Percentiles rank a stretch among this genome's conserved stretches.
Conservation (phyloP, 2,113 vertebrate species). For the Tinamus guttatus region DNA sequence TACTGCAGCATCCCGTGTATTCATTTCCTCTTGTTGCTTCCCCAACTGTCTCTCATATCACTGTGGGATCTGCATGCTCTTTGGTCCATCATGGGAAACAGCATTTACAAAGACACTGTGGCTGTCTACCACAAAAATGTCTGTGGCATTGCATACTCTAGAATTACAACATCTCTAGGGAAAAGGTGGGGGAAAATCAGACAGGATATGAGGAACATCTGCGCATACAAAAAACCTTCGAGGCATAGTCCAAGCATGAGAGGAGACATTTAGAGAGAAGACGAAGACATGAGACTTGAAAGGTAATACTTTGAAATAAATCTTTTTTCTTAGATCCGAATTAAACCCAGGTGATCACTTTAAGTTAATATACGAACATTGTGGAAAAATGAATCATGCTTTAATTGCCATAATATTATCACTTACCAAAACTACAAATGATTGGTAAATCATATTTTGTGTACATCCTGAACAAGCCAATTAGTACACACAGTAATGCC, state of each 20-base stretch:
- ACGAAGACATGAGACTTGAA: constrained; percentile 38
- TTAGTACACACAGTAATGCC: constrained; percentile 56
- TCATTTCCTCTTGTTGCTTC: not conserved
- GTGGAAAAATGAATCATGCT: constrained; percentile 69
- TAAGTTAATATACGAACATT: constrained; percentile 49
- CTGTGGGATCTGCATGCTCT: fast-evolving
- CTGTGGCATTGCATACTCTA: constrained; percentile 41
- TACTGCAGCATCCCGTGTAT: not conserved
- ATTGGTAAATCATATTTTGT: constrained; percentile 67
- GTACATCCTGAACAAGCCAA: constrained; percentile 68
- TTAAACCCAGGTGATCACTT: constrained; percentile 73
- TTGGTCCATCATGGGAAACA: constrained; percentile 11
- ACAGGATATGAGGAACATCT: constrained; percentile 44
- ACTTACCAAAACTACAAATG: constrained; percentile 66
- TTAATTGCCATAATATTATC: constrained; percentile 71
- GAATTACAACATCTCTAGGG: constrained; percentile 67
- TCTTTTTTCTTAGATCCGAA: constrained; percentile 60
- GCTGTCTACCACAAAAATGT: constrained; percentile 61
- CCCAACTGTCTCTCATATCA: constrained; percentile 7
- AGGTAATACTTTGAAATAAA: constrained; percentile 61
- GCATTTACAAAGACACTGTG: constrained; percentile 53
- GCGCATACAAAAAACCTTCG: constrained; percentile 52
- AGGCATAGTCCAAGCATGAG: constrained; percentile 33
- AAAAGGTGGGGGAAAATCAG: constrained; percentile 46
- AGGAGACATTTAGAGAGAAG: not conserved